Evolutionary conservation across 2,113 vertebrate species (phyloP), one percentile per base, ranked within the genome.

Genomic region (Echinops telfairi): DNA sequence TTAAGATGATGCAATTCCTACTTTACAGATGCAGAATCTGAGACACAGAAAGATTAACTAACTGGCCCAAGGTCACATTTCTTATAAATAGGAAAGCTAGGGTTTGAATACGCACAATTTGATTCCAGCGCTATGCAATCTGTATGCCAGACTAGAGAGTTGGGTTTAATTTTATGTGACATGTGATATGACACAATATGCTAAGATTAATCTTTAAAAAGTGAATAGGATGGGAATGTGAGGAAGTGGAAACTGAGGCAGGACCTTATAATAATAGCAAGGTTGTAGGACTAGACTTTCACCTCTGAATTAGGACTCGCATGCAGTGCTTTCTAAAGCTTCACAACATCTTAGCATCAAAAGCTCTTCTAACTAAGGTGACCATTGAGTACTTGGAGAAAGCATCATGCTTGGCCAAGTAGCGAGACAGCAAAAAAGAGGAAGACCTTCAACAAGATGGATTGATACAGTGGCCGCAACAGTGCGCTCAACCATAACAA

Each of bases 291-390:
- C 31, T 53, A 1, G 19, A 6, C 38, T 20, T 4, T 2, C 25
- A 4, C n/a, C 38, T 31, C 25, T 83, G 36, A 86, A 68, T 38
- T 81, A 77, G 31, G 3, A 31, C 33, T 31, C n/a, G 40, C 78
- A 62, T 75, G 2, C 1, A 7, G 29, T 88, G n/a, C 27, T 94
- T 94, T 88, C 83, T 71, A 57, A 83, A 88, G 58, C 31, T 64
- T 77, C 14, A 83, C 75, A 25, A 83, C 15, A 89, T 58, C 29
- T 86, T 53, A 4, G 31, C 22, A 36, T 78, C 57, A 86, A 71
- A 86, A 76, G 14, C 27, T 70, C 11, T 77, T 62, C 36, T 31
- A 82, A 15, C 10, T 80, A 83, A 12, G 79, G 38, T 71, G 53
- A 87, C 23, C 66, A 60, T 4, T 23, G n/a, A 66, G 78, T 53